Evolutionary conservation across 2,113 vertebrate species (phyloP), one percentile per base, ranked within the genome.

Genomic region (Sceloporus tristichus): DNA sequence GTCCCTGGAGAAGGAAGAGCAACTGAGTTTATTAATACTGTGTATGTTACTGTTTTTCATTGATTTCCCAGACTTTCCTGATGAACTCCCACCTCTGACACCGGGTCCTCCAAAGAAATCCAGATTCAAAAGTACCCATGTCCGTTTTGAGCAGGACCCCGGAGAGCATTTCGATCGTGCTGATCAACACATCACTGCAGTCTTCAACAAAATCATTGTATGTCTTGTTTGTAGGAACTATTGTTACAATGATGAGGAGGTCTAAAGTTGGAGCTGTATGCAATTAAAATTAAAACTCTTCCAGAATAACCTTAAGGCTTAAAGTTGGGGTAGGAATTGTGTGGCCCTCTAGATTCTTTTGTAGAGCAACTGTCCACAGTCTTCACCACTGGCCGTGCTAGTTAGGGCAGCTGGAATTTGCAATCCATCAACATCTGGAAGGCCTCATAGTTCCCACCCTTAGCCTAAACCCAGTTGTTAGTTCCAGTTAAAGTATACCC

Each of bases 121-220:
- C 68, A 97, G 96, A 80, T 94, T 97, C 82, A 98, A 97, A 95
- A 95, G 88, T 34, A 90, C 93, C 23, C 83, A 9, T 70, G 96
- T 98, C 34, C 96, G 81, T 81, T 98, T 98, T 53, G 96, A 98
- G 42, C 96, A 98, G 85, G 98, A 99, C 93, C 92, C 97, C 2
- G 98, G 96, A 59, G 97, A 98, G 82, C 95, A 91, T 75, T 89
- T 99, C 90, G 97, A 98, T 86, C 95, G 77, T 84, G 97, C 98
- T 0, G 98, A 99, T 94, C 94, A 89, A 76, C 99, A 99, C 88
- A 97, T 99, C 96, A 99, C 97, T 85, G 98, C 98, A 27, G 98
- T 99, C 86, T 97, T 99, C 88, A 98, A 97, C 84, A 98, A 96
- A 95, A 99, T 99, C 74, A 96, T 99, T 94, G 99, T 98, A 94